phyloP scores from a whole-genome alignment of 2,888 invertebrate genomes.

The Mayetiola destructor region DNA sequence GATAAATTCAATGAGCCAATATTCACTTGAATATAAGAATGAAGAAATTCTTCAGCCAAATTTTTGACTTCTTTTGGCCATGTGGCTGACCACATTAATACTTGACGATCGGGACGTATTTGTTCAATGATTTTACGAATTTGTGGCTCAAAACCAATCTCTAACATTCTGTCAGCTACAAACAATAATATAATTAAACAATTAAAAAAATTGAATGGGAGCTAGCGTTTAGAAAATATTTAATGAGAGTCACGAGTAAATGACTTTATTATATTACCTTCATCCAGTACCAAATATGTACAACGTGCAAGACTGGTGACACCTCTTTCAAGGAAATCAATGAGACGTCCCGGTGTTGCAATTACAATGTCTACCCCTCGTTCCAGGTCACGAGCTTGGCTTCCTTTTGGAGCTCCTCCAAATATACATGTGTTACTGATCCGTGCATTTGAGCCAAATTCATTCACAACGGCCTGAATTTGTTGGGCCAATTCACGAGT shows the following conservation, averaged over 20 bases:
- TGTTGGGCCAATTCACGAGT: slow-evolving; percentile 82
- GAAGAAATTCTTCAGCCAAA: slow-evolving; percentile 89
- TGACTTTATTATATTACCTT: slow-evolving; percentile 51
- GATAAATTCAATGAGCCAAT: slow-evolving; percentile 84
- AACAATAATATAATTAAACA: slow-evolving; percentile 76
- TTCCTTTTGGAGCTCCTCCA: slow-evolving; percentile 92
- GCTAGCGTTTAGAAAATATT: too few species aligned
- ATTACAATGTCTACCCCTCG: slow-evolving; percentile 91
- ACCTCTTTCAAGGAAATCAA: slow-evolving; percentile 80
- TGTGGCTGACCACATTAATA: slow-evolving; percentile 98
- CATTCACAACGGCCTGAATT: slow-evolving; percentile 82
- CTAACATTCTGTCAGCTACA: slow-evolving; percentile 57
- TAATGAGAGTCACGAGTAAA: too few species aligned
- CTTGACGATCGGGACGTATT: slow-evolving; percentile 78
- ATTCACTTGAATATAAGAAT: slow-evolving; percentile 91
- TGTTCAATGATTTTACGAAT: slow-evolving; percentile 92
- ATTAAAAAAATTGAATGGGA: too few species aligned
- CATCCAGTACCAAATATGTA: slow-evolving; percentile 63
- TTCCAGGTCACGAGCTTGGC: slow-evolving; percentile 70
- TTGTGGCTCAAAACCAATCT: slow-evolving; percentile 96
- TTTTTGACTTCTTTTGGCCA: slow-evolving; percentile 98
- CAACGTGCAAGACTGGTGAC: slow-evolving; percentile 68
- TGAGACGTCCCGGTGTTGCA: slow-evolving; percentile 88
- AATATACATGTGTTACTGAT: slow-evolving; percentile 89
- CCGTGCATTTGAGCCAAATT: slow-evolving; percentile 78